These are phyloP conservation scores for Cottus gobio DNA, from an alignment of 2,113 vertebrate species.

Conservation along the genomic window DNA sequence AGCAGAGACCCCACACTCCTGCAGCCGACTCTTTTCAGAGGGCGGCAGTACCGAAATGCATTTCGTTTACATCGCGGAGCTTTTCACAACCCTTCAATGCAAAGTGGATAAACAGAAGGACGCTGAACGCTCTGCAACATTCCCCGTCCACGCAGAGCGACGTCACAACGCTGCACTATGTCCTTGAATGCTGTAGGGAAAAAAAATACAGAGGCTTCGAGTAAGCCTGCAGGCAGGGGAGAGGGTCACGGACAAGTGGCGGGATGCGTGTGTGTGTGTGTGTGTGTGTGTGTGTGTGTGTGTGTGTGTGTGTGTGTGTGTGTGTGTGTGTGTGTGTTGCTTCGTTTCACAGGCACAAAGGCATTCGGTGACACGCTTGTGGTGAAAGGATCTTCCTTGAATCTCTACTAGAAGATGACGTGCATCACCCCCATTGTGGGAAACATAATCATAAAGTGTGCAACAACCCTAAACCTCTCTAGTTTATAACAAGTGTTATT, in stretches of 20 bases:
- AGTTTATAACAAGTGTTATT: background rate
- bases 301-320: slow-evolving; percentile 1
- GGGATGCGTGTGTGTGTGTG: slow-evolving; percentile 6
- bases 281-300: background rate
- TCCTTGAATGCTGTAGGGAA: slow-evolving; percentile 31
- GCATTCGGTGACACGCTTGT: background rate
- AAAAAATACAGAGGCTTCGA: slow-evolving; percentile 8
- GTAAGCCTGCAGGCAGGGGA: slow-evolving; percentile 13
- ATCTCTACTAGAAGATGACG: background rate
- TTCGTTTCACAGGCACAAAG: slow-evolving; percentile 11
- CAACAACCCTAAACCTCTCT: background rate
- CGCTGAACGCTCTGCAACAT: background rate
- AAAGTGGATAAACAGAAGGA: slow-evolving; percentile 23
- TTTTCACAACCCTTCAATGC: slow-evolving; percentile 31
- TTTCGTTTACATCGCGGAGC: slow-evolving; percentile 29
- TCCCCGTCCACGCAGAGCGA: background rate
- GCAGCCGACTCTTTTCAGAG: background rate
- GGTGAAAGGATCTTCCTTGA: background rate
- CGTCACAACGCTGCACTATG: background rate
- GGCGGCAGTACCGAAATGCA: background rate
- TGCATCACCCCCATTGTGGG: background rate
- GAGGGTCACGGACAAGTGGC: slow-evolving; percentile 21
- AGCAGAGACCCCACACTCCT: slow-evolving; percentile 37
- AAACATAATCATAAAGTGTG: background rate
- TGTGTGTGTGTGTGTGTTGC: background rate